Base-by-base conservation (phyloP, 2,797 vertebrate genomes). In the Bucorvus abyssinicus region DNA sequence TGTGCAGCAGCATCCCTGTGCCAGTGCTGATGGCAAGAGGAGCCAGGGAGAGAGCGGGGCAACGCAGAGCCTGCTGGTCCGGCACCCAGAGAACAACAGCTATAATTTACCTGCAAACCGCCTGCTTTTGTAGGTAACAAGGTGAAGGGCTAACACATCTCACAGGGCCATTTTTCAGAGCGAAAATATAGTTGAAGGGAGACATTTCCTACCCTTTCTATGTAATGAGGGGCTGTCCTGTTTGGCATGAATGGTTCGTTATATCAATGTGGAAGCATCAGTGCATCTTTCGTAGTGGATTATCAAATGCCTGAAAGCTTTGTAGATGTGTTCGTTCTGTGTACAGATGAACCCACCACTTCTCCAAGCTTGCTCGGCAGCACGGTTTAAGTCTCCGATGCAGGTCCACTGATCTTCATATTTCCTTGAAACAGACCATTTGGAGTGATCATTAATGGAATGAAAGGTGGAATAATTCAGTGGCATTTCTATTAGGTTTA, bases 361-460 rank as follows among this genome's bases (percentile, higher is more conserved):
- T 92, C 98, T 98, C 97, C 97, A 98, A 52, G 97, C 96, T 88
- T 99, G 99, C 40, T 97, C 71, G 1, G 78, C 96, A 88, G 98
- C 98, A 40, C 99, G 98, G 95, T 99, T 99, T 94, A 99, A 95
- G 80, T 99, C 99, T 83, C 99, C 99, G 22, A 99, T 96, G 82
- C 99, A 99, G 29, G 97, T 98, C 98, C 99, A 98, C 80, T 76
- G 97, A 89, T 98, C 97, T 95, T 97, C 60, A 9, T 82, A 24
- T 16, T 77, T 77, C 70, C 3, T 70, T 6, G 99, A 99, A 95
- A 99, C 98, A 42, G 99, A 98, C 99, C 99, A 99, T 97, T 99
- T 99, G 52, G 99, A 98, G 95, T 99, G 99, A 96, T 99, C 99
- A 1, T 98, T 55, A 71, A 95, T 65, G 42, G 98, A 99, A 68